phyloP scores from a whole-genome alignment of 2,797 vertebrate genomes.

The Cynodonichthys magdalenae region DNA sequence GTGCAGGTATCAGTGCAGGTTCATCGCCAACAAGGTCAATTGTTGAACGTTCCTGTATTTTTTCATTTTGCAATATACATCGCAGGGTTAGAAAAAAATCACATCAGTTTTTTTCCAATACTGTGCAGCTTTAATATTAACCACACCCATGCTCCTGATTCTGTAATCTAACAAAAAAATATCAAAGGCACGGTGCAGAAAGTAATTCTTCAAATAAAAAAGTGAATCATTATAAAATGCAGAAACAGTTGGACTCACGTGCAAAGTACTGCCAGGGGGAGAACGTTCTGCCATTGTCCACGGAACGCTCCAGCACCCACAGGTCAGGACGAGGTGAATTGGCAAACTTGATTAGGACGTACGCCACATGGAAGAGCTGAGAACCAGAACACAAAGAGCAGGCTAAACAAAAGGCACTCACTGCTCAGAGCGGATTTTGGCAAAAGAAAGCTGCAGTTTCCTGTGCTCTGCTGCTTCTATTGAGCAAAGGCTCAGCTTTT shows the following conservation, averaged over 20 bases:
- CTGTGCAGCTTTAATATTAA: neutral
- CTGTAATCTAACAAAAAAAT: neutral
- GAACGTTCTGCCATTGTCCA: constrained; percentile 90
- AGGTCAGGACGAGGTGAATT: constrained; percentile 95
- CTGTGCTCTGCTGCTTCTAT: constrained; percentile 35
- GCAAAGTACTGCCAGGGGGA: constrained; percentile 95
- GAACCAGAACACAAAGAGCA: constrained; percentile 61
- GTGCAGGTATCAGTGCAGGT: no score
- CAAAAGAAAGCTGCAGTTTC: constrained; percentile 45
- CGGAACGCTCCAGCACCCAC: constrained; percentile 92
- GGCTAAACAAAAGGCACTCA: constrained; percentile 44
- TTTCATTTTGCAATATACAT: no score
- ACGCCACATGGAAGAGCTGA: constrained; percentile 94
- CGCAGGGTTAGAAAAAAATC: no score
- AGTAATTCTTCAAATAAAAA: neutral
- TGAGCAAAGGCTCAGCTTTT: constrained; percentile 30
- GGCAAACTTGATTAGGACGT: constrained; percentile 94
- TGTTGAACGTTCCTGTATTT: no score
- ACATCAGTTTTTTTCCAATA: no score
- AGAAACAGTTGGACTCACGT: constrained; percentile 82
- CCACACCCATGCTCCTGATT: neutral
- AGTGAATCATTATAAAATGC: neutral
- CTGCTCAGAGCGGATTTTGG: constrained; percentile 40
- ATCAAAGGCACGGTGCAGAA: neutral
- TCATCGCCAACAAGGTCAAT: no score